phyloP scores from a whole-genome alignment of 1,140 invertebrate genomes.

The Dinoponera quadriceps region DNA sequence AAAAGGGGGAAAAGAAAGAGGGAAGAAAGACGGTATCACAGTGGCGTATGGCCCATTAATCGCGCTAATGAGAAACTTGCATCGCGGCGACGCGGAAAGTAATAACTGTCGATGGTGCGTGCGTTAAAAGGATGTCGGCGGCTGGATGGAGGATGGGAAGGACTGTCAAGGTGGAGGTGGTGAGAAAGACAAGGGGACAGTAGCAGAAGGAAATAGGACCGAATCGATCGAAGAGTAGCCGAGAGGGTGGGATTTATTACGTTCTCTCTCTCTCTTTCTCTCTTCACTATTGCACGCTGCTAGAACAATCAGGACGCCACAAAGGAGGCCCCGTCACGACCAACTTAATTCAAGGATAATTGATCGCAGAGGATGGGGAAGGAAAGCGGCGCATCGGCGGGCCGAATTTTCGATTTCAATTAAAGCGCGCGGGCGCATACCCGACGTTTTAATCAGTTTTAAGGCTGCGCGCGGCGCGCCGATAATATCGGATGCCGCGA shows the following conservation, averaged over 20 bases:
- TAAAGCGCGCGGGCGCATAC: constrained; percentile 26
- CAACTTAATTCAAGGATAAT: constrained; percentile 55
- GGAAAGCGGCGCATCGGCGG: not conserved
- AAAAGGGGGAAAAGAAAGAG: not conserved
- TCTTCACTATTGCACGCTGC: constrained; percentile 18
- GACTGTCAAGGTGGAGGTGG: not conserved
- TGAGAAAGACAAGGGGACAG: not conserved
- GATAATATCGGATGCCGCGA: not conserved
- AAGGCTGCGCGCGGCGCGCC: not conserved
- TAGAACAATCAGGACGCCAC: constrained; percentile 46
- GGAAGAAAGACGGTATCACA: not conserved
- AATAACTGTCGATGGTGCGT: constrained; percentile 48
- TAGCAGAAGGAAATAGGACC: constrained; percentile 32
- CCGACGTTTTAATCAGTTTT: constrained; percentile 8
- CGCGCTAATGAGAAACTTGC: constrained; percentile 24
- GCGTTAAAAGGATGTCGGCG: constrained; percentile 34
- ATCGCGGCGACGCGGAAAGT: constrained; percentile 30
- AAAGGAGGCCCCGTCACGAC: constrained; percentile 36
- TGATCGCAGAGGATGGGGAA: constrained; percentile 1
- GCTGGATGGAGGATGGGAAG: not conserved
- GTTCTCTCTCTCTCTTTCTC: not conserved
- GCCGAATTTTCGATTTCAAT: constrained; percentile 43
- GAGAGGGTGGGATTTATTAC: constrained; percentile 55
- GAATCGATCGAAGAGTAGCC: constrained; percentile 46
- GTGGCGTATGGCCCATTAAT: not conserved